Evolutionary conservation across 2,113 vertebrate genomes (phyloP).

Genomic region (Elgaria multicarinata): DNA sequence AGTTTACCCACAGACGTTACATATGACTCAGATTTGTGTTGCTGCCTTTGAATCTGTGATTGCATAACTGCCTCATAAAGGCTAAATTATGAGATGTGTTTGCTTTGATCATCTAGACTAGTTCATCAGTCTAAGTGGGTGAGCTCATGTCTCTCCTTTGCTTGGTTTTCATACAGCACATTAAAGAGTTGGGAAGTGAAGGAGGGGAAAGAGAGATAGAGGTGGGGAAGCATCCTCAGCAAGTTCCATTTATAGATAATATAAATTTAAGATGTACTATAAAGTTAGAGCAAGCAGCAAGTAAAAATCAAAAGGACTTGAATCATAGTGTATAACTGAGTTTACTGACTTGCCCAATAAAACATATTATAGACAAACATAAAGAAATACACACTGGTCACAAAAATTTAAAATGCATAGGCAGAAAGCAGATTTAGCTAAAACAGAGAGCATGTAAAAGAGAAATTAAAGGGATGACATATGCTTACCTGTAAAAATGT

Average conservation of each 20-base stretch:
- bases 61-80: neutral
- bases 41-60: neutral
- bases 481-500: constrained; percentile 8
- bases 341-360: constrained; percentile 27
- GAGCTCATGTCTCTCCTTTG: neutral
- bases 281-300: constrained; percentile 23
- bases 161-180: neutral
- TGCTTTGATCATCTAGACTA: neutral
- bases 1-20: neutral
- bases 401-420: constrained; percentile 23
- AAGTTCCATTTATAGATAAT: constrained; percentile 17
- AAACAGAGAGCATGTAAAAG: neutral
- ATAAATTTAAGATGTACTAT: constrained; percentile 24
- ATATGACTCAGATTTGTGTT: neutral
- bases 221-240: neutral
- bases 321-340: constrained; percentile 10
- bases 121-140: neutral
- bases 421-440: constrained; percentile 13
- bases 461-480: constrained; percentile 16
- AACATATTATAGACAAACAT: constrained; percentile 20
- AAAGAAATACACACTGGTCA: neutral
- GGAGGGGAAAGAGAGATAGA: neutral
- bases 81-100: neutral
- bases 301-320: constrained; percentile 14
- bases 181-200: neutral